Evolutionary conservation across 2,888 invertebrate species (phyloP).

Genomic region (Apamea sordens): DNA sequence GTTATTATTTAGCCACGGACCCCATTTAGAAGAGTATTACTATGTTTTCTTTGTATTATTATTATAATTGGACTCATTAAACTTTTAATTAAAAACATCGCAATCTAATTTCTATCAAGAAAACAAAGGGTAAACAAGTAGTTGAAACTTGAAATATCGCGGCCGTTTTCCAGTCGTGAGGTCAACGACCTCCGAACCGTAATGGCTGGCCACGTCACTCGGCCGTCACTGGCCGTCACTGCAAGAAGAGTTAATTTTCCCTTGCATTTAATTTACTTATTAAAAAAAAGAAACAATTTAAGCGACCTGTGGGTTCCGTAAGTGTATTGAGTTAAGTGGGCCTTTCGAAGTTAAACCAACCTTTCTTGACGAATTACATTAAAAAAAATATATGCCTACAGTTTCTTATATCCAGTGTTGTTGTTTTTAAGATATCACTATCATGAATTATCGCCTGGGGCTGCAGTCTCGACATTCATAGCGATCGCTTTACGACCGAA

Average conservation of each 20-base stretch:
- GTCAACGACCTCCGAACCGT: constrained; percentile 78
- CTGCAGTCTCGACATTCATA: neutral
- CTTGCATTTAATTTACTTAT: constrained; percentile 82
- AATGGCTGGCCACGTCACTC: constrained; percentile 85
- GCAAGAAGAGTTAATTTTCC: constrained; percentile 86
- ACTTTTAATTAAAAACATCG: constrained; percentile 21
- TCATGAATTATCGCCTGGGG: neutral
- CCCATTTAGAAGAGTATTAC: too few relatives aligned
- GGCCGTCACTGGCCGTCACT: constrained; percentile 80
- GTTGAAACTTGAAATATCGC: constrained; percentile 48
- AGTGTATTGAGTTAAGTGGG: constrained; percentile 23
- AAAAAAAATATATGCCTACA: neutral
- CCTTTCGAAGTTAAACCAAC: constrained; percentile 9
- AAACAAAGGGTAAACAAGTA: constrained; percentile 62
- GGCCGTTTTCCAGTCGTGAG: constrained; percentile 65
- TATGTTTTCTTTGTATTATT: too few relatives aligned
- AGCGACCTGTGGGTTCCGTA: constrained; percentile 64
- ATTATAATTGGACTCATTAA: neutral
- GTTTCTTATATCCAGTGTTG: neutral
- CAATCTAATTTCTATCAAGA: constrained; percentile 25
- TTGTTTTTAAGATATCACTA: neutral
- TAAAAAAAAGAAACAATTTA: constrained; percentile 71
- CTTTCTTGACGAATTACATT: neutral
- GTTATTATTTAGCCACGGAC: too few relatives aligned
- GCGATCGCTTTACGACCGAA: neutral